Evolutionary conservation across 1,140 invertebrate genomes (phyloP), one percentile per base, ranked within the genome.

Genomic region (Protaetia brevitarsis): DNA sequence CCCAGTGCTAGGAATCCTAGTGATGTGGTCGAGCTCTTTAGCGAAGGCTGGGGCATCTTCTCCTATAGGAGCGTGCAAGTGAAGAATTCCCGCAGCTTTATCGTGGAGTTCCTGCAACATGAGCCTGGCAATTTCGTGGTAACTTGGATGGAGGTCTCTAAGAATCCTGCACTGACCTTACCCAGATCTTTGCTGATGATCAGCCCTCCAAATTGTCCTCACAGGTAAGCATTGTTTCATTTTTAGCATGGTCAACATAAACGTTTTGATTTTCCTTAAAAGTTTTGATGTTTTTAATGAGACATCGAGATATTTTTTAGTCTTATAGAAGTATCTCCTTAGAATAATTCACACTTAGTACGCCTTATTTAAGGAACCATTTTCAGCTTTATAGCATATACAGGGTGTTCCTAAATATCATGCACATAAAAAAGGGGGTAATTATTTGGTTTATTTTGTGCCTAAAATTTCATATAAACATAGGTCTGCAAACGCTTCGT

Each of bases 131-230:
- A 83, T 72, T 91, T 91, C 74, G 82, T 83, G 3, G 86, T 91
- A 26, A 88, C 87, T 59, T 91, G 89, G 89, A 89, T 92, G 79
- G 89, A 91, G 68, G 85, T 92, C 21, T 89, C 88, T 23, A 90
- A 89, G 71, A 84, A 88, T 69, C 85, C 88, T 0, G 79, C 81
- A 0, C 70, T 82, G 11, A 79, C 79, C 7, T 79, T 83, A 58
- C 78, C 84, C 19, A 79, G 80, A 61, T 82, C 84, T 16, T 82
- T 86, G 64, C 81, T 87, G 8, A 79, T 88, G 60, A 83, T 85
- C 59, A 83, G 81, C 21, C 80, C 83, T 10, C 82, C 87, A 8
- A 88, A 89, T 51, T 90, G 88, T 73, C 84, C 83, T 29, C 88
- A 88, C 75, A 88, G 86, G 89, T 90, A 78, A 79, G 77, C 59